Conservation (phyloP, 2,888 invertebrate species). For the Conomelus anceps region DNA sequence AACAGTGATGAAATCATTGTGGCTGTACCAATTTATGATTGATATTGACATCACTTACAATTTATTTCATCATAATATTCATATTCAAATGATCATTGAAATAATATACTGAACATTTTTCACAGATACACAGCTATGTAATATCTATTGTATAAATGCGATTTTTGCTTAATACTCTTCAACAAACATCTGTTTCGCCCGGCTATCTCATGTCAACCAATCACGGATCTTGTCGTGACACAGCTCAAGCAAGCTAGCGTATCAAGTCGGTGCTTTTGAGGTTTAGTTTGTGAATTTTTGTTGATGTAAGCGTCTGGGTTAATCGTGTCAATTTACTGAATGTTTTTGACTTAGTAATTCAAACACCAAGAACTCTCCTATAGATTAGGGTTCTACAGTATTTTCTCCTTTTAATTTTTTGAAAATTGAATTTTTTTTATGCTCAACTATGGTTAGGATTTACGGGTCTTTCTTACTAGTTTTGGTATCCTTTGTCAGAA, state of each 20-base stretch:
- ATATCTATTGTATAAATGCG: too few relatives aligned
- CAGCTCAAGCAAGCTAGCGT: not conserved
- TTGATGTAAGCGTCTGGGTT: not conserved
- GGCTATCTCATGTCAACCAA: not conserved
- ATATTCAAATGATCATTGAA: too few relatives aligned
- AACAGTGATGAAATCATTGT: not conserved
- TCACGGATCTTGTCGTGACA: not conserved
- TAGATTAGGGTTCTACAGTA: not conserved
- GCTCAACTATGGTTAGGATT: slow-evolving; percentile 5
- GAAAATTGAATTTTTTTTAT: not conserved
- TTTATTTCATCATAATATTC: too few relatives aligned
- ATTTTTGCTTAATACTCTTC: too few relatives aligned
- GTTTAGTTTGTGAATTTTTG: not conserved
- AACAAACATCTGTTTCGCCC: not conserved
- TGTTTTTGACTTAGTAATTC: not conserved
- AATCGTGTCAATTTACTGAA: not conserved
- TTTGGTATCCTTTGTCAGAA: not conserved
- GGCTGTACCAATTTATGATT: too few relatives aligned
- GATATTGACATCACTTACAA: too few relatives aligned
- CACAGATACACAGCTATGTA: too few relatives aligned
- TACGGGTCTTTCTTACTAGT: not conserved
- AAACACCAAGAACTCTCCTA: not conserved
- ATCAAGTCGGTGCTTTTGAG: not conserved
- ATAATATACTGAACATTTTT: too few relatives aligned
- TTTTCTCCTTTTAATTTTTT: not conserved